A percentile compares a stretch with the other conserved stretches of the same genome.
Evolutionary conservation across 2,797 vertebrate genomes (phyloP).

Genomic region (Erpetoichthys calabaricus): DNA sequence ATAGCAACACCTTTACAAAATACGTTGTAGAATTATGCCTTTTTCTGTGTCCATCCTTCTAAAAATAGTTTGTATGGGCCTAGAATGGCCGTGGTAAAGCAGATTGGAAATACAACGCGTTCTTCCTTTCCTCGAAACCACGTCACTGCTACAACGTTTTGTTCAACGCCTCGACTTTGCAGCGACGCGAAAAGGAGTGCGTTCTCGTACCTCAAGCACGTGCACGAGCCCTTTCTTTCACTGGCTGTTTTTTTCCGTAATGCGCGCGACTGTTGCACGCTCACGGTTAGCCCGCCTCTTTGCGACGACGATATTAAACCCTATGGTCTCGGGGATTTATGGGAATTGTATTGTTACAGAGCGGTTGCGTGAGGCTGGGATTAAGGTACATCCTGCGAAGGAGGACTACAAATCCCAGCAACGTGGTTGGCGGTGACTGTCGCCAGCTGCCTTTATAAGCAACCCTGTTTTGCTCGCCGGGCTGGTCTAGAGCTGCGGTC

Average conservation of each 20-base stretch:
- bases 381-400: too few species aligned
- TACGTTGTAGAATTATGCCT: too few species aligned
- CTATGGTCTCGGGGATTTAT: neutral
- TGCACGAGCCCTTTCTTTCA: constrained; percentile 4
- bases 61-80: too few species aligned
- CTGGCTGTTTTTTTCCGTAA: neutral
- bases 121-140: too few species aligned
- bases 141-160: too few species aligned
- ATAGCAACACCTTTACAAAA: too few species aligned
- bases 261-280: neutral
- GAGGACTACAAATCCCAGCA: constrained; percentile 31
- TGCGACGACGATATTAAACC: neutral
- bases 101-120: too few species aligned
- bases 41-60: too few species aligned
- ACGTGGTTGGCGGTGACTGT: constrained; percentile 4
- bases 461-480: constrained; percentile 25
- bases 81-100: too few species aligned
- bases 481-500: constrained; percentile 20
- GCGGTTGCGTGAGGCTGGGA: too few species aligned
- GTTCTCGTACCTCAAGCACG: neutral
- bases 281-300: neutral
- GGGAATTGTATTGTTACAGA: constrained; percentile 21
- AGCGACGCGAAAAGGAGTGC: neutral
- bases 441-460: constrained; percentile 29
- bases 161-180: too few species aligned